Evolutionary conservation across 2,888 invertebrate species (phyloP).

Genomic region (Nemotelus nigrinus): DNA sequence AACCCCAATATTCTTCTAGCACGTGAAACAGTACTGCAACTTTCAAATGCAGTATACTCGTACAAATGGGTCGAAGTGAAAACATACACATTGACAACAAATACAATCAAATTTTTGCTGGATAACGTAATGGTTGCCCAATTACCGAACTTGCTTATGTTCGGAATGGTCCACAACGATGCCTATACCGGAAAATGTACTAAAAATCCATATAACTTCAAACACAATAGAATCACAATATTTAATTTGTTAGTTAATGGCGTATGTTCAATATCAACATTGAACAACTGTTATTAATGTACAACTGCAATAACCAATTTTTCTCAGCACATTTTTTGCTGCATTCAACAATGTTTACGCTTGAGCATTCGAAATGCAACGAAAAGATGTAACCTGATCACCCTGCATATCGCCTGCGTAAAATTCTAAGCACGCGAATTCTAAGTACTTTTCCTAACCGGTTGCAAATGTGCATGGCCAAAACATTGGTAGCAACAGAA

Average conservation of each 20-base stretch:
- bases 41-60: slow-evolving; percentile 9
- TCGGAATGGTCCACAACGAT: slow-evolving; percentile 11
- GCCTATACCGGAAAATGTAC: slow-evolving; percentile 14
- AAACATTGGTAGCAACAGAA: too few species aligned
- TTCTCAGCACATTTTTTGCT: too few species aligned
- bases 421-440: too few species aligned
- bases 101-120: background rate
- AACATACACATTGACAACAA: slow-evolving; percentile 18
- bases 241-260: background rate
- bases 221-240: slow-evolving; percentile 1
- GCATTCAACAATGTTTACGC: too few species aligned
- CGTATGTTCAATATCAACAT: too few species aligned
- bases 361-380: too few species aligned
- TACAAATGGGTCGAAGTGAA: slow-evolving; percentile 10
- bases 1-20: slow-evolving; percentile 48
- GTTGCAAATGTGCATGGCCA: too few species aligned
- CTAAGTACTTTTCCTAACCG: too few species aligned
- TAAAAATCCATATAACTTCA: slow-evolving; percentile 26
- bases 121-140: background rate
- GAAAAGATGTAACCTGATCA: too few species aligned
- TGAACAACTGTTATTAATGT: too few species aligned
- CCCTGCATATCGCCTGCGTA: too few species aligned
- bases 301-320: too few species aligned
- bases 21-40: slow-evolving; percentile 14
- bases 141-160: slow-evolving; percentile 3